Evolutionary conservation across 2,888 invertebrate species (phyloP).

Genomic region (Drepana falcataria): DNA sequence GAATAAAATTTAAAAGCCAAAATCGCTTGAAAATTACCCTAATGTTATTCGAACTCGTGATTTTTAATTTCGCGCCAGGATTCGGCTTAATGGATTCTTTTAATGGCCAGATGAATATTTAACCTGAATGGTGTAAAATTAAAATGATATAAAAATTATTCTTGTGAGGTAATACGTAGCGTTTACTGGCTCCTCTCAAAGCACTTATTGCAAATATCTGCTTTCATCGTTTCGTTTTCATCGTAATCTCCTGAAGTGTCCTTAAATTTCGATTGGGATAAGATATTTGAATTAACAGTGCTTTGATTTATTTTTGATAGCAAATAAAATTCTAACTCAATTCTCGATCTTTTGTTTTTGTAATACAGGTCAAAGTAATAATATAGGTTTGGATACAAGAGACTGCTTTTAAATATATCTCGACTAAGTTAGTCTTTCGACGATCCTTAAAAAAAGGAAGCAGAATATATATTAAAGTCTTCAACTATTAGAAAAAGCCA

Average conservation of each 20-base stretch:
- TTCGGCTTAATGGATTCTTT: slow-evolving; percentile 61
- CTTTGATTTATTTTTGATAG: neutral
- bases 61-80: slow-evolving; percentile 48
- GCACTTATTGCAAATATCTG: slow-evolving; percentile 24
- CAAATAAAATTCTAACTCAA: too few species aligned
- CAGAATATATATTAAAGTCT: too few species aligned
- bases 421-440: too few species aligned
- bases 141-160: slow-evolving; percentile 61
- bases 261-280: neutral
- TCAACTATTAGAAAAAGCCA: too few species aligned
- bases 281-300: neutral
- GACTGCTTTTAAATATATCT: too few species aligned
- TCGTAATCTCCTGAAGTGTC: slow-evolving; percentile 10
- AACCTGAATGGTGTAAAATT: slow-evolving; percentile 50
- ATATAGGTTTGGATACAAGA: too few species aligned
- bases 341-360: too few species aligned
- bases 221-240: slow-evolving; percentile 26
- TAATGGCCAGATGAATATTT: slow-evolving; percentile 65
- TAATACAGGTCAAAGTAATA: too few species aligned
- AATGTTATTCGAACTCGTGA: slow-evolving; percentile 14
- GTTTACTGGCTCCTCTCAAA: slow-evolving; percentile 32
- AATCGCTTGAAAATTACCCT: neutral
- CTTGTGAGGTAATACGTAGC: slow-evolving; percentile 18
- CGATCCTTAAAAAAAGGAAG: too few species aligned
- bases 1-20: neutral